Percentiles rank a stretch among this genome's conserved stretches.
These are phyloP conservation scores for Drosophila subquinaria DNA, from an alignment of 2,888 invertebrate genomes.

Conservation along the genomic window DNA sequence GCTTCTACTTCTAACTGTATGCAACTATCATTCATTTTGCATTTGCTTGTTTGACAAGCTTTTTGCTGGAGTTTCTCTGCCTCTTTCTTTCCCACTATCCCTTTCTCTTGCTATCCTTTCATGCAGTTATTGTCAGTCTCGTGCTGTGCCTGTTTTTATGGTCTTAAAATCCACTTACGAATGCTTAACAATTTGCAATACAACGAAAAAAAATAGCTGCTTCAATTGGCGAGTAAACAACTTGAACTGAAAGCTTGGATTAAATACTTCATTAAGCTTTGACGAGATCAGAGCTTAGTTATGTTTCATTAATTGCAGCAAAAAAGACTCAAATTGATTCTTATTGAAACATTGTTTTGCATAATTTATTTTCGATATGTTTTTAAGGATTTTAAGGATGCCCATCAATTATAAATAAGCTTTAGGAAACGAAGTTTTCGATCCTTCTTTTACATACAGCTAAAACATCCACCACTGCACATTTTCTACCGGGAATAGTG, in stretches of 20 bases:
- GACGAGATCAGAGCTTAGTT: not conserved
- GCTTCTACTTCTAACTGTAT: slow-evolving; percentile 23
- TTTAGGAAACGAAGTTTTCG: not conserved
- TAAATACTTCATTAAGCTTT: slow-evolving; percentile 2
- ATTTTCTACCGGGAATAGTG: not conserved
- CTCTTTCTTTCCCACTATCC: not conserved
- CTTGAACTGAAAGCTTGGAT: slow-evolving; percentile 12
- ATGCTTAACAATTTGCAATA: slow-evolving; percentile 22
- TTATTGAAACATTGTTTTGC: not conserved
- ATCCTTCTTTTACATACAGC: not conserved
- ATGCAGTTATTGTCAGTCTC: not conserved
- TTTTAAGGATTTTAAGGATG: too few relatives aligned
- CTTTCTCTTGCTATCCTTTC: not conserved
- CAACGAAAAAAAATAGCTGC: not conserved
- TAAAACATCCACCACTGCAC: not conserved
- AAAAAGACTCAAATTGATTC: not conserved
- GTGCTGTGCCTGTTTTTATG: slow-evolving; percentile 10
- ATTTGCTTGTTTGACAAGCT: slow-evolving; percentile 42
- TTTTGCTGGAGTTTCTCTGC: slow-evolving; percentile 15
- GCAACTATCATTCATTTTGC: slow-evolving; percentile 43
- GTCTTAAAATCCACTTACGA: slow-evolving; percentile 42
- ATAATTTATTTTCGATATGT: too few relatives aligned
- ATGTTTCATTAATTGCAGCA: not conserved
- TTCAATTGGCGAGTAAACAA: not conserved
- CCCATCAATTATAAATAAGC: not conserved